Conservation (phyloP, 2,888 invertebrate genomes). For the Drosophila stalkeri region DNA sequence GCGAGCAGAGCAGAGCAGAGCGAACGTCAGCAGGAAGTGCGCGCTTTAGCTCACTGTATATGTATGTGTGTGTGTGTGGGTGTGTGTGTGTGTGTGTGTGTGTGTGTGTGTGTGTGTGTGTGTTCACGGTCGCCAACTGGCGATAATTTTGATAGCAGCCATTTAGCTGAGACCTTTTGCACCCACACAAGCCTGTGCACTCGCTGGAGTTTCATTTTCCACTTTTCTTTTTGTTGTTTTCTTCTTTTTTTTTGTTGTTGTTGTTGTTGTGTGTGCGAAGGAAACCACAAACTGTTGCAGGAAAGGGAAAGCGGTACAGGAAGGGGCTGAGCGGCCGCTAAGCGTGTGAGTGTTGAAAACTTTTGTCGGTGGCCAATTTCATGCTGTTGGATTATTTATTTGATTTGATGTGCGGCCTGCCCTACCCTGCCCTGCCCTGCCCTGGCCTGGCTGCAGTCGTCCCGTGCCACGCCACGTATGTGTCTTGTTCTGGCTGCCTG, state of each 20-base stretch:
- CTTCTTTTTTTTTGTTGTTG: background rate
- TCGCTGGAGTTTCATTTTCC: conserved; percentile 26
- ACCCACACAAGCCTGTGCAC: conserved; percentile 14
- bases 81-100: background rate
- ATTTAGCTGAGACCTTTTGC: conserved; percentile 51
- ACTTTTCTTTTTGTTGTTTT: conserved; percentile 18
- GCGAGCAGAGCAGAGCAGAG: conserved; percentile 38
- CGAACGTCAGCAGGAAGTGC: conserved; percentile 54
- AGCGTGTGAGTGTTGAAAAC: conserved; percentile 62
- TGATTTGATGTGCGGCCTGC: conserved; percentile 77
- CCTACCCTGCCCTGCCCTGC: background rate
- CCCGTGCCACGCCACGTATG: no score
- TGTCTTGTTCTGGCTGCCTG: conserved; percentile 38
- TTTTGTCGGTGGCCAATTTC: conserved; percentile 73
- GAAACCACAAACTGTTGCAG: conserved; percentile 31
- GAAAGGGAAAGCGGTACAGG: background rate
- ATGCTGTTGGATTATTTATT: conserved; percentile 80
- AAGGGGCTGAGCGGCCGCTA: conserved; percentile 20
- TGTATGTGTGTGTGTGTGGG: background rate
- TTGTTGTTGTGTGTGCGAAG: background rate
- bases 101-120: no score
- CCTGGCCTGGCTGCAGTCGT: no score
- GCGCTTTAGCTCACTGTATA: conserved; percentile 36
- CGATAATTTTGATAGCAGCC: conserved; percentile 75
- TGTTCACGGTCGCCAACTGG: conserved; percentile 39